phyloP scores from a whole-genome alignment of 2,797 vertebrate species.

The Ceryle rudis region DNA sequence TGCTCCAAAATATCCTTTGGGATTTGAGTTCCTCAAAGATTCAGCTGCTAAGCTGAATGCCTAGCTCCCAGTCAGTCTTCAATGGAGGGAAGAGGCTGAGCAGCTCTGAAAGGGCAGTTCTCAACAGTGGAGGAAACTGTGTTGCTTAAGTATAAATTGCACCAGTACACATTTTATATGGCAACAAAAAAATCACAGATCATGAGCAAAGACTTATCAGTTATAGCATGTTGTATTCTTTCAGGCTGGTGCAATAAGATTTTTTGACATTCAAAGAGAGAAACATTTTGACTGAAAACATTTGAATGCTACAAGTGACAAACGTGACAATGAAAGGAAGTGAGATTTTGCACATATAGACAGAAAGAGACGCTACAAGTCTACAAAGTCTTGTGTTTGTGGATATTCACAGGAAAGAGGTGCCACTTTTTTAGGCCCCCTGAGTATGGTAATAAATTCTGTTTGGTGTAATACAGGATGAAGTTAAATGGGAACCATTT shows the following conservation, averaged over 20 bases:
- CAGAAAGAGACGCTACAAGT: background rate
- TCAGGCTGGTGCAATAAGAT: background rate
- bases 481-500: background rate
- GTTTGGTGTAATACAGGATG: background rate
- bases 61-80: background rate
- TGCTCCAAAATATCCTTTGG: background rate
- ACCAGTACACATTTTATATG: no score
- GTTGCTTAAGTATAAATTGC: background rate
- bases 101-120: background rate
- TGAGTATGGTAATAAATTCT: background rate
- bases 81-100: background rate
- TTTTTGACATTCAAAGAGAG: background rate
- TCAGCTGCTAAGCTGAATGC: background rate
- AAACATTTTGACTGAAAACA: background rate
- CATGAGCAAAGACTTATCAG: background rate
- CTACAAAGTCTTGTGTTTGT: background rate
- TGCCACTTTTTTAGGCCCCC: background rate
- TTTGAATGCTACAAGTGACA: background rate
- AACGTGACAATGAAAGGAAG: background rate
- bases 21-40: background rate
- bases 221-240: background rate
- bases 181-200: background rate
- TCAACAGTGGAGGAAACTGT: background rate
- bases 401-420: background rate
- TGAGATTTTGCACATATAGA: background rate